Base-by-base conservation (phyloP, 2,888 invertebrate species). In the Nematopogon swammerdamellus region DNA sequence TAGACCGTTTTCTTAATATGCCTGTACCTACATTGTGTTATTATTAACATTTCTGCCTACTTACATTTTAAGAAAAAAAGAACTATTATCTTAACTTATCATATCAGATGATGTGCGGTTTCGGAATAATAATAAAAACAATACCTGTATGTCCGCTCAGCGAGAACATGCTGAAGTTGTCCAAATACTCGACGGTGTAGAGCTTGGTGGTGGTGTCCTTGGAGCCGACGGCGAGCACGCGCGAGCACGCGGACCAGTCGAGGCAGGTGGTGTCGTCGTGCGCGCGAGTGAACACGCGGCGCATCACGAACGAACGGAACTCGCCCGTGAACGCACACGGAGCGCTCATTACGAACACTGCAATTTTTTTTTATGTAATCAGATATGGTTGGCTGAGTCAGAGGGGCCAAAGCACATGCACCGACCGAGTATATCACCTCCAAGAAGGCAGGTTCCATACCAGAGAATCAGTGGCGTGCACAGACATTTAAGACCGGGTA, bases 201-300 rank as follows among this genome's bases (percentile, higher is more conserved):
- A 99, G 81, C 64, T 89, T 88, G 0, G 90, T 89, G n/a, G 89
- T 84, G 63, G 90, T 92, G 69, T 98, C 97, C 63, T 91, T 91
- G 0, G 93, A 90, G 0, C 97, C 97, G 8, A 92, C 88, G n/a
- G 92, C 92, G 10, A 98, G 69, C 36, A 95, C 81, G 62, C 85
- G 89, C 0, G 97, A 97, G 70, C 98, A 97, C 18, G 83, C 80
- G 0, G 96, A 92, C 99, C 99, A 99, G 64, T 93, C 91, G 2
- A 99, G 63, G 63, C 89, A 92, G 0, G 91, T 90, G 0, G 92
- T 89, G 53, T 91, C 90, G 65, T 95, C 95, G 52, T 85, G 85
- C 1, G 94, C 85, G 46, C 91, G 91, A 59, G 88, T 85, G 66
- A 91, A 95, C 0, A 91, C 89, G 50, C 89, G 80, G 61, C 91